phyloP scores from a whole-genome alignment of 2,113 vertebrate genomes.

The Myanophis thanlyinensis region DNA sequence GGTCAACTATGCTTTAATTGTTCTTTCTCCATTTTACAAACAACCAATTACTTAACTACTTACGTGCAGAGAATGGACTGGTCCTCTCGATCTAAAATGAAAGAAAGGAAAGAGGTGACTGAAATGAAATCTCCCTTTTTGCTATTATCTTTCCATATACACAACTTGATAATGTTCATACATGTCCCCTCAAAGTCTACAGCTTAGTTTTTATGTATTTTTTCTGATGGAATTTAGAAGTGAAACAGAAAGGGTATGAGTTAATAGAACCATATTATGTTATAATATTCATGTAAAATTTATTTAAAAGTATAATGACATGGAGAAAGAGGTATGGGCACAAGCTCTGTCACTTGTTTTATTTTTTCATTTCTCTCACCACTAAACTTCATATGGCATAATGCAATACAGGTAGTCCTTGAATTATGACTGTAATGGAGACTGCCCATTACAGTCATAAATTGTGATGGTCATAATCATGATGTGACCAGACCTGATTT shows the following conservation, averaged over 20 bases:
- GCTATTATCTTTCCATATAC: neutral
- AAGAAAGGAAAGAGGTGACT: conserved; percentile 1
- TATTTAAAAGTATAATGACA: neutral
- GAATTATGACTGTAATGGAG: neutral
- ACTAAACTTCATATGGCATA: neutral
- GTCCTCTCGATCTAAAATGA: conserved; percentile 90
- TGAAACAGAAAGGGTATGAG: neutral
- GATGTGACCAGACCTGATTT: neutral
- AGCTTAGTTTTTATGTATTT: neutral
- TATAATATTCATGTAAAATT: neutral
- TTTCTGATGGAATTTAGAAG: neutral
- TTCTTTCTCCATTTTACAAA: neutral
- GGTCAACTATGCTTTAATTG: neutral
- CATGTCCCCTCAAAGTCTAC: neutral
- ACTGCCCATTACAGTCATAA: neutral
- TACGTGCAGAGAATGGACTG: conserved; percentile 99
- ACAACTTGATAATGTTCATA: neutral
- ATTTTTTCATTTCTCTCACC: neutral
- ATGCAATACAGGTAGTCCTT: neutral
- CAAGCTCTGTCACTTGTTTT: neutral
- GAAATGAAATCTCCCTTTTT: neutral
- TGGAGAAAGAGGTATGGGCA: no score
- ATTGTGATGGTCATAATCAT: neutral
- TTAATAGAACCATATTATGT: neutral
- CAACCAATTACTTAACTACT: conserved; percentile 67